Base-by-base conservation (phyloP, 2,797 vertebrate genomes). In the Myotis pilosus region DNA sequence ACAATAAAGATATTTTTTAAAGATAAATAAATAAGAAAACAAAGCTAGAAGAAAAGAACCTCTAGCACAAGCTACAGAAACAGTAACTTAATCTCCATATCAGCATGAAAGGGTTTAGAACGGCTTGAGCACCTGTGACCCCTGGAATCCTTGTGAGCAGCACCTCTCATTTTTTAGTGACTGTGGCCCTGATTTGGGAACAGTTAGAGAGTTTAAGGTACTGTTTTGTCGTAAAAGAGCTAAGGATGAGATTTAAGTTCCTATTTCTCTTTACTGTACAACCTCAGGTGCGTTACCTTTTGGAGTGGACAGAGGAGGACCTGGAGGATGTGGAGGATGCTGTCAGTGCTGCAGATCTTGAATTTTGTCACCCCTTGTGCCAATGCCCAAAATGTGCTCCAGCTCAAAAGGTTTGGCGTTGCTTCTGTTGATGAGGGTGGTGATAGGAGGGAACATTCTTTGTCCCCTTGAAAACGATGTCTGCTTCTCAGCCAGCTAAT, bases 301-400 rank as follows among this genome's bases (percentile, higher is more conserved):
- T 99, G 98, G 99, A 99, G 93, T 99, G 99, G 99, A 92, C 98
- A 12, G 99, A 99, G 8, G 99, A 99, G 60, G 99, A 99, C 41
- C 95, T 98, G 2, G 99, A 99, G 47, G 99, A 99, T 11, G 98
- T 97, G 10, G 98, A 98, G 3, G 98, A 97, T 2, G 82, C 96
- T 8, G 87, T 89, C 49, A 69, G 93, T 5, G 75, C 85, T 11
- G 76, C 95, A 0, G 98, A 98, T 71, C 91, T 95, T 1, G 98
- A 98, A 36, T 98, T 99, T 79, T 99, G 99, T 94, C 99, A 99
- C 92, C 99, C 99, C 0, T 98, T 99, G 96, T 99, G 99, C 97
- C 99, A 99, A 97, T 99, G 99, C 97, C 95, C 98, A 2, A 98
- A 96, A 91, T 99, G 99, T 75, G 99, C 98, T 30, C 99, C 99